Evolutionary conservation across 2,113 vertebrate genomes (phyloP).

Genomic region (Lagopus muta): DNA sequence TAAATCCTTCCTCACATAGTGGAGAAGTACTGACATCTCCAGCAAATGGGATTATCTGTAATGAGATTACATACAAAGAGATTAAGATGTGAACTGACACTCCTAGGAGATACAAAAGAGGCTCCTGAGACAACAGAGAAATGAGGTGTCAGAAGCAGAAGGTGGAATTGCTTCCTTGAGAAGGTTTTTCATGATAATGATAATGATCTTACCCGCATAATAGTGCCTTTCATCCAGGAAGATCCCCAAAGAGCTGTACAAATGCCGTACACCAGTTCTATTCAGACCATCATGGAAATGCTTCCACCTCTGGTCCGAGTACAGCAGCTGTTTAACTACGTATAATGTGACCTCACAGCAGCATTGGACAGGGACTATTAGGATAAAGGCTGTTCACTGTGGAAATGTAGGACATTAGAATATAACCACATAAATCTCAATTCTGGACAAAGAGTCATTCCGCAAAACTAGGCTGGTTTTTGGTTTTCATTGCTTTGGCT

Average conservation of each 20-base stretch:
- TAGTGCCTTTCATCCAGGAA: constrained; percentile 73
- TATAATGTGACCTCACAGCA: constrained; percentile 23
- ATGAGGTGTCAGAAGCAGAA: constrained; percentile 75
- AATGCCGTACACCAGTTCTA: constrained; percentile 58
- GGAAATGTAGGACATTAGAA: not conserved
- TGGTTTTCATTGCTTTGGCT: not conserved
- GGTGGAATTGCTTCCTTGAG: constrained; percentile 75
- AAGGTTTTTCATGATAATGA: constrained; percentile 79
- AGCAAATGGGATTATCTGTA: constrained; percentile 84
- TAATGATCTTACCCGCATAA: constrained; percentile 75
- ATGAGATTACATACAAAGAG: constrained; percentile 82
- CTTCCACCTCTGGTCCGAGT: constrained; percentile 56
- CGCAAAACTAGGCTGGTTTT: not conserved
- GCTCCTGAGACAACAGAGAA: constrained; percentile 78
- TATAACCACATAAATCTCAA: not conserved
- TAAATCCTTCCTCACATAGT: constrained; percentile 70
- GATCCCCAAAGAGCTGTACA: constrained; percentile 66
- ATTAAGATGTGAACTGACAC: constrained; percentile 82
- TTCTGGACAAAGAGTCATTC: not conserved
- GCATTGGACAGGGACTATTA: not conserved
- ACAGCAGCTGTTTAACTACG: constrained; percentile 39
- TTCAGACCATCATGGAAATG: constrained; percentile 63
- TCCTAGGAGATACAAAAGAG: constrained; percentile 76
- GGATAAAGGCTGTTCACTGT: not conserved
- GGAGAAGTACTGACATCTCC: constrained; percentile 78